Evolutionary conservation across 2,113 vertebrate genomes (phyloP), one percentile per base, ranked within the genome.

Genomic region (Lichenostomus cassidix): DNA sequence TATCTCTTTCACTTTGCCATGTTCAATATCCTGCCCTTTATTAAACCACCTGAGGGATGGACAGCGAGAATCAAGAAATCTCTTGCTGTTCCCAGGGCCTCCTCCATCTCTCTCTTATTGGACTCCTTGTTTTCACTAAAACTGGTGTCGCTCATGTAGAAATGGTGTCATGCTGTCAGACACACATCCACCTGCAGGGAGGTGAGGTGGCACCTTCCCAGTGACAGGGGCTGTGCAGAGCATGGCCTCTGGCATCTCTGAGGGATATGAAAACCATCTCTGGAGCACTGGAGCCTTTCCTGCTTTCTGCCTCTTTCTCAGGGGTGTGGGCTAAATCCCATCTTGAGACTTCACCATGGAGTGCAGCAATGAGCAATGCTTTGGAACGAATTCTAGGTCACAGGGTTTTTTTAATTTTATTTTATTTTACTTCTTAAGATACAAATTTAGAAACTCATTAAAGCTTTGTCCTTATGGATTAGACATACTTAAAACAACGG

Each of bases 361-460:
- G 4, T 4, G 9, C 23, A 52, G 86, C 5, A 4, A 53, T 15
- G 70, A 85, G 55, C 35, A 2, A 15, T 4, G 50, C 71, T 91
- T 86, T 50, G 75, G 28, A 69, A 25, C 0, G 10, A 68, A 89
- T 96, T 97, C 92, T 95, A 62, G 94, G 90, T 90, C 96, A 93
- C 27, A 2, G 27, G 20, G 5, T 2, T 4, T 33, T 58, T 85
- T 17, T 3, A 28, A 67, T 82, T 77, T 84, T 19, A 58, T 92
- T 91, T 92, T 87, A 83, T 92, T 94, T 94, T 83, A 76, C 70
- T 88, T 29, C 83, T 77, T 74, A 78, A 86, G 76, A 52, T 94
- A 83, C 7, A 81, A 83, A 95, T 97, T 92, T 97, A 95, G 94
- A 93, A 97, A 95, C 94, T 96, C 94, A 92, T 95, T 96, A 96